Percentiles rank a stretch among this genome's conserved stretches.
phyloP scores from a whole-genome alignment of 1,140 invertebrate genomes.

The Dufourea novaeangliae region DNA sequence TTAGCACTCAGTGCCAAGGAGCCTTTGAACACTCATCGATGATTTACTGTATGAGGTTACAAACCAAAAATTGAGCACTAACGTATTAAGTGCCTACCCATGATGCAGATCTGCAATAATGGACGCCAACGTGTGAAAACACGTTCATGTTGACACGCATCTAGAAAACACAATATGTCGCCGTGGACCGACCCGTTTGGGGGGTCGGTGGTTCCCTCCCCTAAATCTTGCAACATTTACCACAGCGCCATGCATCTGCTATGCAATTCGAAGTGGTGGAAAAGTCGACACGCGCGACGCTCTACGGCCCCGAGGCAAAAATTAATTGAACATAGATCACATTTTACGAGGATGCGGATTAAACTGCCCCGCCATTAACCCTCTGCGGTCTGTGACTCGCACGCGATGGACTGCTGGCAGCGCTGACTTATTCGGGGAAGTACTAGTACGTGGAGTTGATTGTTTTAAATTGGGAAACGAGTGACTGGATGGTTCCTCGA shows the following conservation, averaged over 20 bases:
- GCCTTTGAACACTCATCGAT: no score
- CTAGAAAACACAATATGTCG: no score
- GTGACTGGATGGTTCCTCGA: no score
- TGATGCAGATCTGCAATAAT: no score
- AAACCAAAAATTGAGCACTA: no score
- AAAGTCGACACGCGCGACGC: background rate
- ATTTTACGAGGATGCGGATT: slow-evolving; percentile 1
- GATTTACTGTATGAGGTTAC: no score
- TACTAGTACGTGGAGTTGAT: no score
- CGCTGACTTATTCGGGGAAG: background rate
- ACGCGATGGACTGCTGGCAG: background rate
- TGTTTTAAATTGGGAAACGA: no score
- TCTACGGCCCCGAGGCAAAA: background rate
- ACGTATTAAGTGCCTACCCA: no score
- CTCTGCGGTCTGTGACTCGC: background rate
- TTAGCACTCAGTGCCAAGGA: no score
- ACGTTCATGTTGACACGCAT: no score
- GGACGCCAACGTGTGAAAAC: no score
- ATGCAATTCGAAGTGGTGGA: slow-evolving; percentile 4
- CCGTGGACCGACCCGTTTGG: background rate
- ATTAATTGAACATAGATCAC: slow-evolving; percentile 16
- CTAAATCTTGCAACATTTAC: slow-evolving; percentile 14
- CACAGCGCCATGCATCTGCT: background rate
- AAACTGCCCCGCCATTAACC: slow-evolving; percentile 7
- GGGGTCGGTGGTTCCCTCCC: background rate